Evolutionary conservation across 2,797 vertebrate genomes (phyloP).

Genomic region (Chromobotia macracanthus): DNA sequence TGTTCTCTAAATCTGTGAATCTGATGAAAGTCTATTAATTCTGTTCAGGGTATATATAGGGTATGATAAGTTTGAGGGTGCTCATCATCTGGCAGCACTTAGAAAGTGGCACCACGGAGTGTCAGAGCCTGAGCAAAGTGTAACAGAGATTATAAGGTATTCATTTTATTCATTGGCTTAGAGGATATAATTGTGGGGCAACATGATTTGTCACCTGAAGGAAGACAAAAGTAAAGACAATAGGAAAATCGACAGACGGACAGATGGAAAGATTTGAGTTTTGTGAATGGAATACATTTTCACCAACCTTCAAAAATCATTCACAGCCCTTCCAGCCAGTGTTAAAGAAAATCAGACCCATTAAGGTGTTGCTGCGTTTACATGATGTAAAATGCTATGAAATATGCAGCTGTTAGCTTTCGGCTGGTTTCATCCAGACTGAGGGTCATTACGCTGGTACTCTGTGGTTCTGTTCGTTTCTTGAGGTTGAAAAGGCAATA

Average conservation of each 20-base stretch:
- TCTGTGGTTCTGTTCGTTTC: not conserved
- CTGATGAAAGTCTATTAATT: conserved; percentile 30
- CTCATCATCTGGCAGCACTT: not conserved
- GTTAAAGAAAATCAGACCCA: not conserved
- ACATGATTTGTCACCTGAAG: not conserved
- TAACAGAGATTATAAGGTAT: not conserved
- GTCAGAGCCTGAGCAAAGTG: conserved; percentile 7
- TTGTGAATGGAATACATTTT: too few relatives aligned
- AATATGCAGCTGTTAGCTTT: conserved; percentile 21
- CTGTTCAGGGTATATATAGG: too few relatives aligned
- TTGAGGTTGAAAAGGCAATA: not conserved
- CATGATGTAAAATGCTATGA: not conserved
- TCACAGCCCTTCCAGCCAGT: not conserved
- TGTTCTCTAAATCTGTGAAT: conserved; percentile 25
- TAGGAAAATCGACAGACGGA: too few relatives aligned
- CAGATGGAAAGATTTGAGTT: not conserved
- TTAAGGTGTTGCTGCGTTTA: not conserved
- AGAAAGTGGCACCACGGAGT: conserved; percentile 15
- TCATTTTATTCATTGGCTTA: not conserved
- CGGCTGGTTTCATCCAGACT: not conserved
- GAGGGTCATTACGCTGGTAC: conserved; percentile 11
- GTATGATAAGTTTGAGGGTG: conserved; percentile 18
- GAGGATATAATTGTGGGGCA: not conserved
- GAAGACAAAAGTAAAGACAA: too few relatives aligned
- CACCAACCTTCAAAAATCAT: too few relatives aligned